Evolutionary conservation across 2,888 invertebrate species (phyloP), one percentile per base, ranked within the genome.

Genomic region (Ornithoptera priamus): DNA sequence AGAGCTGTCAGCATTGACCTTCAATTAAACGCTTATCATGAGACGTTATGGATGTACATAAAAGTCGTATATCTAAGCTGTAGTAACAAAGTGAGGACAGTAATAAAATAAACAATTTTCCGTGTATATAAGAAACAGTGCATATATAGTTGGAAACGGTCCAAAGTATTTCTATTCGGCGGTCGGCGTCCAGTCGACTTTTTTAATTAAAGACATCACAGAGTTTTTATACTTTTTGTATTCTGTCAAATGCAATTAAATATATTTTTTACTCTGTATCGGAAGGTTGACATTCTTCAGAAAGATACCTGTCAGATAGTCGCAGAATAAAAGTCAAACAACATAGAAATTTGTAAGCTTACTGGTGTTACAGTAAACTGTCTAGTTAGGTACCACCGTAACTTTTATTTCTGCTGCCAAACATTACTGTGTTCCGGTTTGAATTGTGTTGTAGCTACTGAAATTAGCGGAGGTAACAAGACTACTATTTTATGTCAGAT

Each of bases 171-270:
- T 22, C 57, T 58, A 58, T 58, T 24, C 57, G 1, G 12, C 24
- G 15, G 24, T 24, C 57, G 57, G 3, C 12, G 20, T 12, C 22
- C n/a, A 58, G 22, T 58, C 22, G 8, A 22, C 57, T 58, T 58
- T 58, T 58, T 58, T 58, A 58, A 58, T 58, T 58, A 58, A 58
- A 58, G 57, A 22, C 12, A n/a, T 58, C 57, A 22, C 22, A 58
- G 12, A 4, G 18, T 58, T 58, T 58, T 58, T 8, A 50, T 17
- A 18, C 8, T 12, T 53, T 53, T 53, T 53, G 18, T 53, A 53
- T n/a, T 12, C 6, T n/a, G 8, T 53, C n/a, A n/a, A 53, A 53
- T 7, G 53, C 3, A 53, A 53, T 53, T 46, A 8, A 18, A 53
- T 53, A 7, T n/a, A n/a, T n/a, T 53, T 53, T 53, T n/a, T 53